Percentiles rank a stretch among this genome's conserved stretches.
phyloP scores from a whole-genome alignment of 2,797 vertebrate genomes.

The Liparis tanakae region DNA sequence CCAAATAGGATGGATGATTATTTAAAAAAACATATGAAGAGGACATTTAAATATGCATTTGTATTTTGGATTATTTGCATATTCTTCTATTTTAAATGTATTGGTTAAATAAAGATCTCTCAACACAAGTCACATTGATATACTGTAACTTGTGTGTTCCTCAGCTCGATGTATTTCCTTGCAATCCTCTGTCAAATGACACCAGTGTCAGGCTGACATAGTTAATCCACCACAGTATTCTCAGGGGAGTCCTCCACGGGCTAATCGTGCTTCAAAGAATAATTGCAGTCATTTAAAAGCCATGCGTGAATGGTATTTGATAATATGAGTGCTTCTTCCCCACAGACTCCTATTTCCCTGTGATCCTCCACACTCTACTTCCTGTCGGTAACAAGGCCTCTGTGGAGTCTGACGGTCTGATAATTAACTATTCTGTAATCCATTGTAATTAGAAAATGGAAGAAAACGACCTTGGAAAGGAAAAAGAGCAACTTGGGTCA shows the following conservation, averaged over 20 bases:
- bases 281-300: conserved; percentile 77
- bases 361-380: conserved; percentile 32
- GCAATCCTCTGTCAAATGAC: conserved; percentile 52
- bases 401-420: conserved; percentile 13
- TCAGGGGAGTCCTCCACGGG: conserved; percentile 52
- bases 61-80: no score
- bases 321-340: conserved; percentile 59
- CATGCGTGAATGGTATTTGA: conserved; percentile 65
- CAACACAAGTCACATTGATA: conserved; percentile 40
- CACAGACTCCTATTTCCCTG: conserved; percentile 47
- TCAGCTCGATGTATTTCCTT: conserved; percentile 27
- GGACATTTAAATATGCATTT: no score
- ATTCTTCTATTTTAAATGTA: not conserved
- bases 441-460: not conserved
- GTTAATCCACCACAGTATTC: conserved; percentile 64
- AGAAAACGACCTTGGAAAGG: not conserved
- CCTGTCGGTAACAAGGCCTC: conserved; percentile 47
- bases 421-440: not conserved
- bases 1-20: no score
- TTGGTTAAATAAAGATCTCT: conserved; percentile 34
- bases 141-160: conserved; percentile 29
- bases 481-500: not conserved
- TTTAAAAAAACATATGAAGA: no score
- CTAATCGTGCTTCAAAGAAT: conserved; percentile 74
- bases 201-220: conserved; percentile 59